Conservation (phyloP, 1,140 invertebrate genomes). For the Calliopsis andreniformis region DNA sequence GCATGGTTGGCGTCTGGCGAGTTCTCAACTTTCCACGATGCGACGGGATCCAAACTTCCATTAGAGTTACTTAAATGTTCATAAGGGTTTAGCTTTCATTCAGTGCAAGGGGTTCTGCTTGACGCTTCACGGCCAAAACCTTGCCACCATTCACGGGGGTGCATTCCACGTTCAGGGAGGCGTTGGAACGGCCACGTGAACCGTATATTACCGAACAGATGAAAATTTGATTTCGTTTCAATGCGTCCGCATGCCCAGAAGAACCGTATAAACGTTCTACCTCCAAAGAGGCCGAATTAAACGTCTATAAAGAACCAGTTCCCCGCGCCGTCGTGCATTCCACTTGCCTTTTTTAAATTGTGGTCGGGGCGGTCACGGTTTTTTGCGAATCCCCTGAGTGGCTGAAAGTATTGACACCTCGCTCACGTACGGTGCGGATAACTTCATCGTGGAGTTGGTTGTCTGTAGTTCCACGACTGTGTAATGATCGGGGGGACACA, state of each 20-base stretch:
- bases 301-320: constrained; percentile 25
- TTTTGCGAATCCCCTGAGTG: constrained; percentile 27
- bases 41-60: constrained; percentile 61
- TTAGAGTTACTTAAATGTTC: constrained; percentile 73
- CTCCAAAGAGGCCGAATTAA: background rate
- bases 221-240: too few relatives aligned
- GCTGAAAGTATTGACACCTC: constrained; percentile 55
- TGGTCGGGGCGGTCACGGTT: background rate
- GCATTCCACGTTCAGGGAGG: background rate
- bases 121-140: constrained; percentile 27
- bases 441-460: constrained; percentile 47
- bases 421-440: constrained; percentile 55
- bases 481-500: constrained; percentile 52
- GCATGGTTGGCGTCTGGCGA: constrained; percentile 49
- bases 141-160: background rate
- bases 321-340: constrained; percentile 12
- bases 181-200: too few relatives aligned
- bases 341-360: constrained; percentile 14
- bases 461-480: constrained; percentile 26
- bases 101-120: constrained; percentile 48
- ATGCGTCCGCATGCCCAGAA: too few relatives aligned
- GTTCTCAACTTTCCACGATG: constrained; percentile 62
- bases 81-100: constrained; percentile 60
- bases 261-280: too few relatives aligned
- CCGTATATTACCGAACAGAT: too few relatives aligned